Evolutionary conservation across 2,888 invertebrate genomes (phyloP).

Genomic region (Cynaeus angustus): DNA sequence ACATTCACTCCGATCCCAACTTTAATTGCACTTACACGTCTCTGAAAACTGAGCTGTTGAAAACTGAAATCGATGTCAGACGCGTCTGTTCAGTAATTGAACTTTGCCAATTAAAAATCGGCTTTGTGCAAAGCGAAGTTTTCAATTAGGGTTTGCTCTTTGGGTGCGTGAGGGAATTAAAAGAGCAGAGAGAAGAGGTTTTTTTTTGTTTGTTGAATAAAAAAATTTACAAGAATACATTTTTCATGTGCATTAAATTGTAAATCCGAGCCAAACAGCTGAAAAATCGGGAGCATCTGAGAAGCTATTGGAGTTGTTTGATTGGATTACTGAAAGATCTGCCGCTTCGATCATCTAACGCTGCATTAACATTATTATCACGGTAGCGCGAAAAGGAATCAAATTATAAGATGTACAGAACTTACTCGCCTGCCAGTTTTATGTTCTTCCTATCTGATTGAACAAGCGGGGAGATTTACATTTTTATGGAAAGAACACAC

Average conservation of each 20-base stretch:
- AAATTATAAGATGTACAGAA: conserved; percentile 61
- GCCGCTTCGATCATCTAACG: conserved; percentile 63
- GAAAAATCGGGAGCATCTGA: conserved; percentile 63
- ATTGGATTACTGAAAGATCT: conserved; percentile 64
- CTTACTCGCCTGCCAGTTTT: conserved; percentile 51
- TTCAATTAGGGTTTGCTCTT: conserved; percentile 32
- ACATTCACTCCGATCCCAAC: conserved; percentile 62
- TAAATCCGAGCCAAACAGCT: conserved; percentile 61
- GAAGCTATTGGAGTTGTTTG: conserved; percentile 64
- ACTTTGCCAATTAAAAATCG: conserved; percentile 49
- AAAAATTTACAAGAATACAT: conserved; percentile 49
- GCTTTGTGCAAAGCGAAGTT: conserved; percentile 34
- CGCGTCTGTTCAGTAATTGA: conserved; percentile 41
- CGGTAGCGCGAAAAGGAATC: conserved; percentile 64
- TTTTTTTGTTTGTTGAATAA: conserved; percentile 8
- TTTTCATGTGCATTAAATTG: conserved; percentile 57
- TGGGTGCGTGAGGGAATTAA: conserved; percentile 9
- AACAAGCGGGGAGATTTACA: conserved; percentile 52
- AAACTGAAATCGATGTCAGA: conserved; percentile 59
- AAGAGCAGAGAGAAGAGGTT: conserved; percentile 5
- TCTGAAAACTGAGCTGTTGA: conserved; percentile 63
- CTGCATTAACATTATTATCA: conserved; percentile 67
- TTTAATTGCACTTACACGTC: conserved; percentile 63
- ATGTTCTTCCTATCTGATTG: conserved; percentile 54
- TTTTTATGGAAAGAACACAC: conserved; percentile 39